Percentiles rank a stretch among this genome's conserved stretches.
Conservation (phyloP, 2,888 invertebrate genomes). For the Apotomis capreana region DNA sequence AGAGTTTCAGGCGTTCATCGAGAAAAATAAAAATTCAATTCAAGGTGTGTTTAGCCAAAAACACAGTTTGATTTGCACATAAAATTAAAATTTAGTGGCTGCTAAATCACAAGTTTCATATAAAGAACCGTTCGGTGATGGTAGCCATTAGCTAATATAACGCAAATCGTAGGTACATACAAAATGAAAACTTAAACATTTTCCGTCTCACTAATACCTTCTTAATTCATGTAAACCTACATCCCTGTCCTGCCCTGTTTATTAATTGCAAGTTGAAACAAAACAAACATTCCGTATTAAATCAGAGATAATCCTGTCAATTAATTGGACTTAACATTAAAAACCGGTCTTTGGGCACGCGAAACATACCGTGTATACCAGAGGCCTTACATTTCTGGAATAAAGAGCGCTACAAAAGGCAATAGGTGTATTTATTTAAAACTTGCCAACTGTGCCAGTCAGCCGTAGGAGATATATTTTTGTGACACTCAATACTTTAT, state of each 20-base stretch:
- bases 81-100: too few relatives aligned
- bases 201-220: conserved; percentile 9
- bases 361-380: conserved; percentile 55
- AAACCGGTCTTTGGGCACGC: conserved; percentile 78
- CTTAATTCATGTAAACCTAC: conserved; percentile 26
- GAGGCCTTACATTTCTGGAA: conserved; percentile 9
- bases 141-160: too few relatives aligned
- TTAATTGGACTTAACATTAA: conserved; percentile 81
- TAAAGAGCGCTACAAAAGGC: background rate
- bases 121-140: too few relatives aligned
- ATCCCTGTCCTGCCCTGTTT: conserved; percentile 29
- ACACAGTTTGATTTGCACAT: too few relatives aligned
- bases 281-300: conserved; percentile 81
- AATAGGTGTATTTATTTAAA: background rate
- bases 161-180: too few relatives aligned
- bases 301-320: conserved; percentile 83
- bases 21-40: background rate
- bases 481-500: too few relatives aligned
- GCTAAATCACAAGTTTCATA: too few relatives aligned
- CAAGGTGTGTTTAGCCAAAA: too few relatives aligned
- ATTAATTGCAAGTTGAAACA: conserved; percentile 62
- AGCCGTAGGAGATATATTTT: too few relatives aligned
- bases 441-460: too few relatives aligned
- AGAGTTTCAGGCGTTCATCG: background rate
- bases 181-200: conserved; percentile 9